These are phyloP conservation scores for Saxicola maurus DNA, from an alignment of 2,797 vertebrate species.

Conservation along the genomic window DNA sequence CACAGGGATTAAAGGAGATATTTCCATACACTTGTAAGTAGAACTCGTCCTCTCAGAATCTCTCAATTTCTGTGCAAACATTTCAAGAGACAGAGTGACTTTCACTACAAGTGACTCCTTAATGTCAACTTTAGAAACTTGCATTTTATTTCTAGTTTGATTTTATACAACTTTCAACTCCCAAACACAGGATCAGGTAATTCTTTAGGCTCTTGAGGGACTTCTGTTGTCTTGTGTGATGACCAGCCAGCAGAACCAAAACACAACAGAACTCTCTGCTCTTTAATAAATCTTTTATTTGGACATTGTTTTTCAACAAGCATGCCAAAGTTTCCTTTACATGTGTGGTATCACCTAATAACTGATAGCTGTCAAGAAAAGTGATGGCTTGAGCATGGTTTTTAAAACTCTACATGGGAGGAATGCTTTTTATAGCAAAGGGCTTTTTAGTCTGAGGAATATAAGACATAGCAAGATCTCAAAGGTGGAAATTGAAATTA, in stretches of 20 bases:
- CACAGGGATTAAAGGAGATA: not conserved
- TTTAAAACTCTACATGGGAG: not conserved
- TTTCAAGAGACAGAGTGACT: not conserved
- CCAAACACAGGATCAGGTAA: rapidly evolving
- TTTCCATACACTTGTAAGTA: not conserved
- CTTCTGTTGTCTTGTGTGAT: not conserved
- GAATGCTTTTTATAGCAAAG: not conserved
- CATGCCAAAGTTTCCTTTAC: not conserved
- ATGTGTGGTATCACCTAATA: not conserved
- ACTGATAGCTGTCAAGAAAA: not conserved
- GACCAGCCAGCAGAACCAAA: not conserved
- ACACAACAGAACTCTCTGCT: not conserved
- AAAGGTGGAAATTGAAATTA: not conserved
- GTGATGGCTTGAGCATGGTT: not conserved
- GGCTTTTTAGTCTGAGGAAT: rapidly evolving
- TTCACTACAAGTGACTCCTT: not conserved
- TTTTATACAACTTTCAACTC: not conserved
- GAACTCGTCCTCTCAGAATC: not conserved
- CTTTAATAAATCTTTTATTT: not conserved
- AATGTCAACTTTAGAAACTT: not conserved
- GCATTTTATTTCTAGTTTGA: not conserved
- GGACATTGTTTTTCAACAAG: not conserved
- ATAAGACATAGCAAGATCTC: not conserved
- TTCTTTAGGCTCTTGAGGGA: not conserved
- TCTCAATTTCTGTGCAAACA: not conserved